These are phyloP conservation scores for Limnephilus rhombicus DNA, from an alignment of 2,888 invertebrate species.

Conservation along the genomic window DNA sequence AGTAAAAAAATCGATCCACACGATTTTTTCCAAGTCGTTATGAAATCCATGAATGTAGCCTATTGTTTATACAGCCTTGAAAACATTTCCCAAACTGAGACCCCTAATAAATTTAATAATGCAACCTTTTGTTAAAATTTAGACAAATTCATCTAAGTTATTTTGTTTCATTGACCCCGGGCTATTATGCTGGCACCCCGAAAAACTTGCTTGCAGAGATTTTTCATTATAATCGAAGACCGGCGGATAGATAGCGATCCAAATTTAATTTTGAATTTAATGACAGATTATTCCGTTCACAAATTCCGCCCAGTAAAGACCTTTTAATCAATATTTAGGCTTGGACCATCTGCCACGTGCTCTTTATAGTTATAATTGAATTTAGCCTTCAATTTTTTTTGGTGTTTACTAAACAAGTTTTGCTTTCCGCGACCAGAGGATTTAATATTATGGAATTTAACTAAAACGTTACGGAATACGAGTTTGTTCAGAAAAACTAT, in stretches of 20 bases:
- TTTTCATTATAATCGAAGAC: slow-evolving; percentile 32
- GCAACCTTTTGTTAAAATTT: background rate
- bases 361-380: background rate
- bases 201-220: background rate
- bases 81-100: no score
- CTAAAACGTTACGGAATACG: no score
- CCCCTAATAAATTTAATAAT: no score
- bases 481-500: background rate
- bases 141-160: background rate
- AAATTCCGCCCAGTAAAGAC: slow-evolving; percentile 2
- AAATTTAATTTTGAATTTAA: slow-evolving; percentile 45
- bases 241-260: background rate
- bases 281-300: slow-evolving; percentile 19
- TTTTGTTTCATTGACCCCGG: background rate
- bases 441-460: background rate
- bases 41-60: no score
- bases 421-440: background rate
- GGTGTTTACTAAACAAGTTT: background rate
- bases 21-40: no score
- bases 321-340: slow-evolving; percentile 35
- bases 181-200: background rate
- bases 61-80: no score
- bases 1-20: no score
- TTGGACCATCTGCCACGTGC: background rate
- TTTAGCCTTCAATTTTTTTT: background rate